Evolutionary conservation across 2,888 invertebrate species (phyloP), one percentile per base, ranked within the genome.

Genomic region (Epinotia nisella): DNA sequence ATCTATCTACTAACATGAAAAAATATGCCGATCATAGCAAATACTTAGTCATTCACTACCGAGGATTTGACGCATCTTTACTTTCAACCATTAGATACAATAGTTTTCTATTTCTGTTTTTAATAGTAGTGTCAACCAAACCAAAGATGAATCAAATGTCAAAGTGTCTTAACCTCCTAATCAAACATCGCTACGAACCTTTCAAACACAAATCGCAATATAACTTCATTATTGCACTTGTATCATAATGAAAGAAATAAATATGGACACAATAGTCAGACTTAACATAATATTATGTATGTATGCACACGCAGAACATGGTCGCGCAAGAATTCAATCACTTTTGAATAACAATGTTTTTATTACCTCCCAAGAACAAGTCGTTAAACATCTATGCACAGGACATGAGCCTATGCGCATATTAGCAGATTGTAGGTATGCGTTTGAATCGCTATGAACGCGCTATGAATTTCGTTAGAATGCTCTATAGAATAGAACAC

Each of bases 271-370:
- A 17, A 59, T 10, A 41, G n/a, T n/a, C n/a, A n/a, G n/a, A n/a
- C n/a, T n/a, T n/a, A n/a, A n/a, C n/a, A n/a, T n/a, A n/a, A 49
- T 0, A 21, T 62, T 62, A 62, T 10, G 49, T 62, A 62, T 62
- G 61, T 62, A 62, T 49, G 61, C 61, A 15, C 61, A 62, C 61
- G 61, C 24, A 45, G 3, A 19, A n/a, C 61, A 45, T 62, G 61
- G 21, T 15, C 45, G 45, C n/a, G 45, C 45, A 62, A 45, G 10
- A 24, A 35, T 10, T 53, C 35, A 29, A 35, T 59, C 35, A 45
- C 9, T 61, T 61, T 24, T 21, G 45, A 45, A 62, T 49, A n/a
- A 45, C 15, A 24, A 62, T 62, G 61, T 62, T 62, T n/a, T 49
- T 45, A 45, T 62, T 58, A n/a, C 24, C 3, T 62, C n/a, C 19